Evolutionary conservation across 2,113 vertebrate genomes (phyloP).

Genomic region (Strigops habroptila): DNA sequence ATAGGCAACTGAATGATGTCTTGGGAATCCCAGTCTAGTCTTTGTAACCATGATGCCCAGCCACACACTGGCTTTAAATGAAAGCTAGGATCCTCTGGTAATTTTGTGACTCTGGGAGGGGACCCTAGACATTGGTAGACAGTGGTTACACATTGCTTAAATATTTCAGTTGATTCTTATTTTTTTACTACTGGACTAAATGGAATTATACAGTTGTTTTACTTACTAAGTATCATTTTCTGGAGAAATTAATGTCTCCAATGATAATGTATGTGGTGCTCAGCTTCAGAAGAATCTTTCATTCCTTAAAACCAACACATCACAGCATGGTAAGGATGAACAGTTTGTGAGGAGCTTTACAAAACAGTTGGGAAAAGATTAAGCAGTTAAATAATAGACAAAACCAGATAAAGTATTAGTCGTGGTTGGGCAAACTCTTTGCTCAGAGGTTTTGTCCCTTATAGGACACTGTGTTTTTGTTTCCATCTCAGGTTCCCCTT

Average conservation of each 20-base stretch:
- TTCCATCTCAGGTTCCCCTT: conserved; percentile 27
- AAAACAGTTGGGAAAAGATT: neutral
- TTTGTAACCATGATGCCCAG: neutral
- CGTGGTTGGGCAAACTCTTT: neutral
- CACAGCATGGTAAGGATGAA: neutral
- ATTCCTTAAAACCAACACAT: neutral
- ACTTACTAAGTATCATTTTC: neutral
- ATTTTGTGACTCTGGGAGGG: neutral
- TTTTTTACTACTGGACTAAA: neutral
- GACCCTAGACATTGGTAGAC: fast-evolving
- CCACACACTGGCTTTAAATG: neutral
- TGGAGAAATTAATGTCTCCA: neutral
- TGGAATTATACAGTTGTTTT: neutral
- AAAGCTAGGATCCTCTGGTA: neutral
- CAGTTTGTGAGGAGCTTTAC: neutral
- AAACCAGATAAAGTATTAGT: neutral
- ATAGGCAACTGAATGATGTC: neutral
- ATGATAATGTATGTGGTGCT: neutral
- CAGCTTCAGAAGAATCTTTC: neutral
- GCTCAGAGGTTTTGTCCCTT: neutral
- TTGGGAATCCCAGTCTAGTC: neutral
- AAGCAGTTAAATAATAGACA: neutral
- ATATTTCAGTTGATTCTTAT: neutral
- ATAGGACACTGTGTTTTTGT: conserved; percentile 14
- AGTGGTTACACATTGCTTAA: neutral